Evolutionary conservation across 2,113 vertebrate species (phyloP), one percentile per base, ranked within the genome.

Genomic region (Gallinago paraguaiae): DNA sequence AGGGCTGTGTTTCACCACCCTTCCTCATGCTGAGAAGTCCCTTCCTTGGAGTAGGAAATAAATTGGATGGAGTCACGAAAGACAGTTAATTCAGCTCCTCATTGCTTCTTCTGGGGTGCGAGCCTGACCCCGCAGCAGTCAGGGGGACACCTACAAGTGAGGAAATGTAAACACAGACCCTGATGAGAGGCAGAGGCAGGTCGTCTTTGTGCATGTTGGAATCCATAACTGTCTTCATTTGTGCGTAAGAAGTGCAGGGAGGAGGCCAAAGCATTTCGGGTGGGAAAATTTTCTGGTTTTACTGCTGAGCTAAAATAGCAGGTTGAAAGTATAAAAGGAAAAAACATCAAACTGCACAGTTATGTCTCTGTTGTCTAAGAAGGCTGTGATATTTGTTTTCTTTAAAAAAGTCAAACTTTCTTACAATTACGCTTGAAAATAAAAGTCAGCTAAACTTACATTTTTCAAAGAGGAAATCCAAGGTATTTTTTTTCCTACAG

Each of bases 391-490:
- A 71, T 22, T 70, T 92, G 39, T 51, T 92, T 95, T 64, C 72
- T 77, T 90, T 31, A 1, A 60, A 82, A 94, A 90, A 82, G 12
- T 56, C 67, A 54, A 93, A 54, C 59, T 86, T 77, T 91, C 88
- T 82, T 89, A 65, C 0, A 2, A 72, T 70, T 87, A 56, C 24
- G 5, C 51, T 84, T n/a, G 20, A 94, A 92, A 86, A 72, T 76
- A 74, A 53, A 75, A 86, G 67, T 28, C 46, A 59, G 69, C 54
- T 69, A 89, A 91, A 69, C 33, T 78, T 77, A 30, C 2, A 68
- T 75, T 85, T 97, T 96, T 94, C 81, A 90, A 96, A 96, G 63
- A 77, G 93, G 84, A 97, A 97, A 97, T 94, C 25, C 68, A 88
- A 77, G 64, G 13, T 15, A 1, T 24, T 27, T 76, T 64, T 86